Base-by-base conservation (phyloP, 2,888 invertebrate genomes). In the Ischnus inquisitorius region DNA sequence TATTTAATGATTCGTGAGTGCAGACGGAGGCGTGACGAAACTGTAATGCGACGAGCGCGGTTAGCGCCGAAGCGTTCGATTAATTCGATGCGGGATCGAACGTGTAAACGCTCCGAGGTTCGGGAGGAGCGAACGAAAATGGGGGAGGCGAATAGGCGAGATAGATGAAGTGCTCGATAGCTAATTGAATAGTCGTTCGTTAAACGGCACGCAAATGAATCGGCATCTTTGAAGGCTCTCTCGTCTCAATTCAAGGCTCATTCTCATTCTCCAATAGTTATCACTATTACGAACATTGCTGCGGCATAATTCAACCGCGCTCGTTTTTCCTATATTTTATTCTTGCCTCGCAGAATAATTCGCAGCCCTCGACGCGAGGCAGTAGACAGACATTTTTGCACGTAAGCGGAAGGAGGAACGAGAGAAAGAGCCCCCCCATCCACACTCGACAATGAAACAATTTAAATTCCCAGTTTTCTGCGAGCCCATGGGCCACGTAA, bases 401-500 rank as follows among this genome's bases (percentile, higher is more conserved):
- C 51, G 51, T 39, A 71, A 14, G 14, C 4, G 65, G n/a, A 48
- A 57, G 69, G 68, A 69, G 41, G 41, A 51, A 41, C 25, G n/a
- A 16, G 46, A 67, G 22, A 43, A 39, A 46, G 57, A 28, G n/a
- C n/a, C n/a, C n/a, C n/a, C n/a, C n/a, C n/a, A n/a, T n/a, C 57
- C 25, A 12, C 25, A 48, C 46, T 74, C 81, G 79, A 82, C 84
- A 86, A 87, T 87, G 86, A 87, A 86, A 87, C 87, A 82, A 87
- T 87, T 87, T 83, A 80, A 86, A 87, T 84, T 86, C 83, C 76
- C 57, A 62, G 54, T 57, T 71, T 54, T 54, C 71, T 64, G 60
- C 41, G 46, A 57, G 28, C 39, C 77, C 28, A 64, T 62, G 72
- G 25, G 28, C 67, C 67, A 25, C 67, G 39, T 67, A 65, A 72